Evolutionary conservation across 2,888 invertebrate species (phyloP), one percentile per base, ranked within the genome.

Genomic region (Cerastoderma edule): DNA sequence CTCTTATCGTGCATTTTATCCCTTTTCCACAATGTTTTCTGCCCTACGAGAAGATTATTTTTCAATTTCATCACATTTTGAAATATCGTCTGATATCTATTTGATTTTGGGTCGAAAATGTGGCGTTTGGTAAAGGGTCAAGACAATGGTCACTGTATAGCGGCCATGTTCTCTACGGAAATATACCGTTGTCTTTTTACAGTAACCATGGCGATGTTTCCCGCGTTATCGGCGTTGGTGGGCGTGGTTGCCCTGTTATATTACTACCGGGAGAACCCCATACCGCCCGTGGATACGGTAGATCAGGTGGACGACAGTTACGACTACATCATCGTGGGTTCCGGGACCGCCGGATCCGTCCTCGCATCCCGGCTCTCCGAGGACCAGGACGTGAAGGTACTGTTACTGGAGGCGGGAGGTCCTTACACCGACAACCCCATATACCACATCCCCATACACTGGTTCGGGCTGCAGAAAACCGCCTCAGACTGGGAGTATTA

Each of bases 361-460:
- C 27, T 60, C 22, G 60, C 60, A 8, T 60, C 60, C n/a, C 32
- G 60, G 22, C 60, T 60, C 1, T 60, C 60, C 2, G 60, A 60
- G 24, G 60, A 60, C 27, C 35, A 60, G 27, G 8, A 60, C 27
- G 60, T 60, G 22, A 39, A 60, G 2, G 60, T 60, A 39, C 27
- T 60, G 60, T 60, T 60, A 22, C 32, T 66, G 48, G 94, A 94
- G 80, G 93, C 93, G 2, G 94, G 94, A 0, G 92, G 92, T 0
- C 85, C 88, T 32, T 93, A 93, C 88, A 89, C 89, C 78, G 90
- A 77, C 10, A 72, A 75, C 33, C 89, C 89, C 88, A 87, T 88
- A 54, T 91, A 93, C 57, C 91, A 92, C 74, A 92, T 93, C 89
- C 94, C 93, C 0, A 92, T 93, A 6, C 91, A 92, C 1, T 85